Percentiles rank a stretch among this genome's conserved stretches.
Evolutionary conservation across 2,797 vertebrate genomes (phyloP).

Genomic region (Clarias platycephalus): DNA sequence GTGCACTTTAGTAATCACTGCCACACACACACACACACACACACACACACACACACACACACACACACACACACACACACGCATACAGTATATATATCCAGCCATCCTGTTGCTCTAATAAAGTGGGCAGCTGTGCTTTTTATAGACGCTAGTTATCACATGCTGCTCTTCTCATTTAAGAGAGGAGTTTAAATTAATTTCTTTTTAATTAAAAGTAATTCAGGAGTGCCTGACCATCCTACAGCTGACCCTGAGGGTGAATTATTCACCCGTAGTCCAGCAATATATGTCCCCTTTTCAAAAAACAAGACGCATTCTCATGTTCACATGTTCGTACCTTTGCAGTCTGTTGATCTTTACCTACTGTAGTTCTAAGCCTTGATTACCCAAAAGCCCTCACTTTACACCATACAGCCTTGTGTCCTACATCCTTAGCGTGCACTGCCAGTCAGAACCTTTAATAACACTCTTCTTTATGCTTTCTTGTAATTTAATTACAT

Average conservation of each 20-base stretch:
- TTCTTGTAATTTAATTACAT: not conserved
- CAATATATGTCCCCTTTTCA: not conserved
- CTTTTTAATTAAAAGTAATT: conserved; percentile 21
- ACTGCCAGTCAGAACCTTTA: not conserved
- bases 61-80: not conserved
- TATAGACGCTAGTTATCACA: conserved; percentile 33
- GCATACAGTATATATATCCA: conserved; percentile 7
- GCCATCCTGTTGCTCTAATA: conserved; percentile 34
- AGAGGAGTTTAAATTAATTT: conserved; percentile 21
- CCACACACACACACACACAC: conserved; percentile 33
- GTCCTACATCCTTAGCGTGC: not conserved
- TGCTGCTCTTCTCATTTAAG: conserved; percentile 31
- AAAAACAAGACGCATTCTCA: not conserved
- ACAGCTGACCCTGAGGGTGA: not conserved
- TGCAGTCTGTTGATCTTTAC: not conserved
- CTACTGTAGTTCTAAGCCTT: not conserved
- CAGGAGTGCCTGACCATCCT: conserved; percentile 29
- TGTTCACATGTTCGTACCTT: not conserved
- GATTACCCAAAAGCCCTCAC: not conserved
- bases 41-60: conserved; percentile 10
- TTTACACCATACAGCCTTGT: not conserved
- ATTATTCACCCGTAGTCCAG: not conserved
- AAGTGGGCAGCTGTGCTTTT: conserved; percentile 49
- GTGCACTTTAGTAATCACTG: conserved; percentile 51
- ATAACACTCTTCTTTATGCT: not conserved